Conservation (phyloP, 2,113 vertebrate species). For the Melanotaenia duboulayi region DNA sequence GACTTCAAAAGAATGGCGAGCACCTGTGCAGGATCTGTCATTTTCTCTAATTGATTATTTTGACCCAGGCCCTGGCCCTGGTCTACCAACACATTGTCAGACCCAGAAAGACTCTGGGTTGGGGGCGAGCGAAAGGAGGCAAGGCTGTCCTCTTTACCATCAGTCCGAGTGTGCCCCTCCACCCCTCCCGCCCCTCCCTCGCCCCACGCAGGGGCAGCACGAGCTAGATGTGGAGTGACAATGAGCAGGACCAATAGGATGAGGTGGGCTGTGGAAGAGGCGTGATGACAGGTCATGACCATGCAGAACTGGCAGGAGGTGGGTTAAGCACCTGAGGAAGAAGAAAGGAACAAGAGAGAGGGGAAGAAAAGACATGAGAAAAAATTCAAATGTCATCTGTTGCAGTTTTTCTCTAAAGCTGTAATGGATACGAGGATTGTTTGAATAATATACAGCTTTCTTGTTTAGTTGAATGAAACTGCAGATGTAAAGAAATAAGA, state of each 20-base stretch:
- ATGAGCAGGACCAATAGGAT: constrained; percentile 83
- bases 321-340: constrained; percentile 80
- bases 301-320: constrained; percentile 83
- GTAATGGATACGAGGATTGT: background rate
- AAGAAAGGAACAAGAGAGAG: constrained; percentile 40
- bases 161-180: constrained; percentile 70
- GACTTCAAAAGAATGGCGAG: constrained; percentile 86
- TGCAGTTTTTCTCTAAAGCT: background rate
- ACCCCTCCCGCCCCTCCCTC: constrained; percentile 70
- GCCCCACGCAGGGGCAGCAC: constrained; percentile 74
- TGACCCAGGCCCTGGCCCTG: constrained; percentile 33
- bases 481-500: background rate
- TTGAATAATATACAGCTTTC: background rate
- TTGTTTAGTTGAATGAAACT: background rate
- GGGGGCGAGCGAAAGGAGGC: constrained; percentile 51
- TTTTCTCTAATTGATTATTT: constrained; percentile 74
- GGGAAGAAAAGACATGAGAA: constrained; percentile 40
- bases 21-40: constrained; percentile 80
- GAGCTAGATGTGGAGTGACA: constrained; percentile 78
- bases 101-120: constrained; percentile 33
- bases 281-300: constrained; percentile 86
- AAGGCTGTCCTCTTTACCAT: constrained; percentile 71
- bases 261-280: constrained; percentile 79
- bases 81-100: constrained; percentile 50
- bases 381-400: background rate